Evolutionary conservation across 2,888 invertebrate genomes (phyloP), one percentile per base, ranked within the genome.

Genomic region (Agrotis puta): DNA sequence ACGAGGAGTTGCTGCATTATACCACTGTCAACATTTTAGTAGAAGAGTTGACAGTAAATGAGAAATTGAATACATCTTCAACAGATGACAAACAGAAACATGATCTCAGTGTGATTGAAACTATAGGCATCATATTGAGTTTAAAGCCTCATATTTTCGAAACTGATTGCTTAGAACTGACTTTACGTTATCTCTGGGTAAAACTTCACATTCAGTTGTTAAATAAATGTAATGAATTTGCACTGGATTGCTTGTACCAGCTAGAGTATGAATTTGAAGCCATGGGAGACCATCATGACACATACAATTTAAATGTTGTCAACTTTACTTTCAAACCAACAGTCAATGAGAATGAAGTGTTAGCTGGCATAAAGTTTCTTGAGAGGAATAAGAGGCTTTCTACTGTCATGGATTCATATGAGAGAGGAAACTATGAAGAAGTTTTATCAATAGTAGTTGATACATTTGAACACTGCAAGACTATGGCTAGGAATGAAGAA

Each of bases 391-490:
- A 96, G 80, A 94, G 94, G 80, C 90, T 98, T 33, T 96, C 97
- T 18, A 97, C 97, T 82, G 97, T 98, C 0, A 96, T 97, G 89
- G 96, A 96, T 69, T 92, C 98, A n/a, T 97, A 97, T 89, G 97
- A 97, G 27, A 95, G 95, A 22, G 96, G 97, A 54, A 96, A 96
- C 64, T 98, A 97, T 88, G 94, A 96, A 24, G 97, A 98, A 85
- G 96, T 98, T 0, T 96, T 97, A 22, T 93, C 95, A 22, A 97
- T 98, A 79, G 92, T 98, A 0, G 97, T 97, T 88, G 97, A 97
- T 81, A 97, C 97, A 2, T 97, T 98, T 88, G 96, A 97, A 79
- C 96, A 97, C 83, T 96, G 94, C 75, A 95, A 95, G 78, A 87
- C 89, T 53, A 90, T 94, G 85, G 94, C 93, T 33, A 93, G 89